Evolutionary conservation across 2,797 vertebrate genomes (phyloP), one percentile per base, ranked within the genome.

Genomic region (Darevskia nairensis): DNA sequence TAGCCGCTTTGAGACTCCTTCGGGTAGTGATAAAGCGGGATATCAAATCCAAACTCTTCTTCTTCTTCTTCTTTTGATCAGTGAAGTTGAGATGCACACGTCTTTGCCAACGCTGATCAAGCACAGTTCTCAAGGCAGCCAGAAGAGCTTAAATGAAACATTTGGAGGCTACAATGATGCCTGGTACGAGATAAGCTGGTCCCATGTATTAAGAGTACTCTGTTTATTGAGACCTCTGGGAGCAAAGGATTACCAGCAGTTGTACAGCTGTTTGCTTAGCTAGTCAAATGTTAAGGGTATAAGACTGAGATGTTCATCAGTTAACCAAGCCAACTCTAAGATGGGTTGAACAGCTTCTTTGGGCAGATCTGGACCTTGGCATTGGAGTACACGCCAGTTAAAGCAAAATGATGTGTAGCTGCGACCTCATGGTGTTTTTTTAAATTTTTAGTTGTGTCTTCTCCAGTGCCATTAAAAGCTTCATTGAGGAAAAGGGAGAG

Each of bases 191-290:
- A 87, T 66, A 59, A 10, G 77, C 76, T 89, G 13, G 27, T 64
- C 68, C 46, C 68, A 0, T 86, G 59, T 86, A 86, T 91, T 90
- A 83, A 89, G 44, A 91, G 88, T 9, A 44, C 90, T 87, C 71
- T 64, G 19, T 41, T 87, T 44, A 25, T 64, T 1, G 27, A 64
- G 76, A 75, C 84, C 44, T 79, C 1, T 29, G 35, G 35, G 66
- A 59, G 2, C 3, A 75, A 74, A 80, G 59, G 39, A 19, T 79
- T 69, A 41, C 61, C 85, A 41, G 68, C 91, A 50, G 41, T 19
- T 75, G 25, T 2, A 0, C 55, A 71, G 61, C 66, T 2, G 8
- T 88, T 93, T 85, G 17, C 15, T 86, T 82, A 75, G 81, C 35
- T 85, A 27, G 25, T 2, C 0, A 72, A 4, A 75, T 21, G 50